A percentile compares a stretch with the other conserved stretches of the same genome.
Conservation (phyloP, 2,888 invertebrate species). For the Eumacrocentrus americanus region DNA sequence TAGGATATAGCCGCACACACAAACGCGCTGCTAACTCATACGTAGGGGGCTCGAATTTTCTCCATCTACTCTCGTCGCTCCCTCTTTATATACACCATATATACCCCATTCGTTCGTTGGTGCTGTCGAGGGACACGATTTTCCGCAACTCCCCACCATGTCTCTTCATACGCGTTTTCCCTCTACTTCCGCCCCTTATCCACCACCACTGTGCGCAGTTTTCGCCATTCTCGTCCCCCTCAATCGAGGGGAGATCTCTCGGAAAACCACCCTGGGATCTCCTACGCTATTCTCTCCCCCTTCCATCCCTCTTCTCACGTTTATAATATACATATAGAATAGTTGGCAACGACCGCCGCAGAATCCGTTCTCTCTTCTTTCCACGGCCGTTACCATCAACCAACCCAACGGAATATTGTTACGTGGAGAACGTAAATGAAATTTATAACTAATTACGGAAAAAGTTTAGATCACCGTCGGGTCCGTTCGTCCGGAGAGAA, state of each 20-base stretch:
- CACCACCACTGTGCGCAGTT: constrained; percentile 25
- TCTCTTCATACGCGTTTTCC: constrained; percentile 30
- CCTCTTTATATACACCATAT: constrained; percentile 48
- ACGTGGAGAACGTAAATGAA: constrained; percentile 52
- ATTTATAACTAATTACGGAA: constrained; percentile 60
- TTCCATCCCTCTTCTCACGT: constrained; percentile 7
- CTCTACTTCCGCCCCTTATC: constrained; percentile 37
- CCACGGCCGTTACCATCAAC: constrained; percentile 20
- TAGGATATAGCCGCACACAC: constrained; percentile 12
- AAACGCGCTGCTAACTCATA: constrained; percentile 12
- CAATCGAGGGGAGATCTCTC: no score
- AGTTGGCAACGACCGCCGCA: constrained; percentile 1
- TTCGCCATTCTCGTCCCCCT: constrained; percentile 26
- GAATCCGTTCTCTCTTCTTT: constrained; percentile 14
- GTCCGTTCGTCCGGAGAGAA: constrained; percentile 1
- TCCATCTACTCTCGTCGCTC: constrained; percentile 58
- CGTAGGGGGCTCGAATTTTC: constrained; percentile 55
- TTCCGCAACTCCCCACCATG: constrained; percentile 31
- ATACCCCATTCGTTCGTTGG: constrained; percentile 54
- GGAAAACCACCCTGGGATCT: neutral
- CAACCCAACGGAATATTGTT: constrained; percentile 51
- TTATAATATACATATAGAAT: neutral
- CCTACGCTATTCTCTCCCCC: constrained; percentile 24
- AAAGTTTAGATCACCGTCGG: constrained; percentile 57
- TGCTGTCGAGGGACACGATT: constrained; percentile 33